Evolutionary conservation across 2,888 invertebrate species (phyloP), one percentile per base, ranked within the genome.

Genomic region (Polydesmus complanatus): DNA sequence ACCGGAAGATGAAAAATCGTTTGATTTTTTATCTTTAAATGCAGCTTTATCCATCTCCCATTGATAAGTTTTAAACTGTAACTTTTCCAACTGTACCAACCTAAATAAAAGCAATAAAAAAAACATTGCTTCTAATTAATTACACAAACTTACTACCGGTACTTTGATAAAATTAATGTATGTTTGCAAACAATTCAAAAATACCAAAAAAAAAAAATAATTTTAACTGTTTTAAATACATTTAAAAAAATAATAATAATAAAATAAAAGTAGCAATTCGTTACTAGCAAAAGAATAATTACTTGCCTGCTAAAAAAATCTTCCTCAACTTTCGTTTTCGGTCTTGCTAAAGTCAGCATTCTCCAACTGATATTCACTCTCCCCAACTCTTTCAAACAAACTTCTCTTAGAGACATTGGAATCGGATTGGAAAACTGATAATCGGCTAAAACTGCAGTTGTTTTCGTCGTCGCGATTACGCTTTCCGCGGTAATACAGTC

Each of bases 331-430:
- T 87, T 87, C 27, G 81, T 80, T 73, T 89, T 89, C 0, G 92
- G 92, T 67, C 91, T 78, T 27, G 87, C 73, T n/a, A 87, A 84
- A 18, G 92, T 92, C 61, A 93, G 77, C 92, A 93, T 92, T 73
- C 86, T 83, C 92, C 92, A 93, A 71, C 90, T 89, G 64, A 93
- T 93, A 48, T 88, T 83, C 21, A 92, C 89, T 11, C 84, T 80
- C 68, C 87, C 87, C 56, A 92, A 76, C 68, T 92, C 91, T 55
- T 82, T 81, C 67, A 88, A 79, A 69, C 83, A 82, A 51, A 87
- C 77, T 11, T 78, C 78, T 67, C 79, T 80, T 91, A 92, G 90
- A 73, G 90, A 89, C 0, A 79, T 77, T 1, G 92, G 91, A 65
- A 89, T 78, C 0, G 92, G 91, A 74, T 92, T 85, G 68, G 83